These are phyloP conservation scores for Cyprinella venusta DNA, from an alignment of 2,797 vertebrate genomes.

Conservation along the genomic window DNA sequence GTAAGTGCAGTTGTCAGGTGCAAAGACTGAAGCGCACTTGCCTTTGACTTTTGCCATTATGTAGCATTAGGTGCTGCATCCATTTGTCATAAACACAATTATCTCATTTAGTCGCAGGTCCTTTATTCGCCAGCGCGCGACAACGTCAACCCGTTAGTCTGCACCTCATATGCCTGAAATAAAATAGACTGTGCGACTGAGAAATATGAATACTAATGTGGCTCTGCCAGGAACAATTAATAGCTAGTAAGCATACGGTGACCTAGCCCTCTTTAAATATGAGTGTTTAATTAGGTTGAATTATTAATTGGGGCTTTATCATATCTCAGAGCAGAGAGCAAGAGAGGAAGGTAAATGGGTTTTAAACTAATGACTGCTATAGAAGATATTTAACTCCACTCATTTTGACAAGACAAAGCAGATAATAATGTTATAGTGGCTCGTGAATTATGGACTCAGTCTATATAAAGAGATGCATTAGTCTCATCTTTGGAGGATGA, in stretches of 20 bases:
- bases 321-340: constrained; percentile 61
- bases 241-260: constrained; percentile 56
- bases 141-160: constrained; percentile 17
- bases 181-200: constrained; percentile 44
- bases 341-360: constrained; percentile 63
- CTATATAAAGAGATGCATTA: constrained; percentile 65
- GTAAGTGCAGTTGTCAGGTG: constrained; percentile 48
- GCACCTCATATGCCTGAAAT: constrained; percentile 27
- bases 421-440: constrained; percentile 62
- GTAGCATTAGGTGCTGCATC: neutral
- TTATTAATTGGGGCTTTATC: constrained; percentile 77
- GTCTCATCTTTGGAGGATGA: constrained; percentile 41
- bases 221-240: constrained; percentile 61
- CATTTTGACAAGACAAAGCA: constrained; percentile 64
- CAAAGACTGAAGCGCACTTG: constrained; percentile 2
- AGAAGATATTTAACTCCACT: constrained; percentile 62
- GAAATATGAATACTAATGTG: constrained; percentile 56
- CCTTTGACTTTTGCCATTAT: constrained; percentile 21
- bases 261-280: constrained; percentile 73
- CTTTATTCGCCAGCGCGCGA: constrained; percentile 16
- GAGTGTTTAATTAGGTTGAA: constrained; percentile 80
- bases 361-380: constrained; percentile 63
- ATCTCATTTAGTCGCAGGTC: constrained; percentile 47
- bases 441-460: constrained; percentile 62
- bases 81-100: constrained; percentile 23